Percentiles rank a stretch among this genome's conserved stretches.
Evolutionary conservation across 1,140 invertebrate genomes (phyloP).

Genomic region (Drosophila miranda): DNA sequence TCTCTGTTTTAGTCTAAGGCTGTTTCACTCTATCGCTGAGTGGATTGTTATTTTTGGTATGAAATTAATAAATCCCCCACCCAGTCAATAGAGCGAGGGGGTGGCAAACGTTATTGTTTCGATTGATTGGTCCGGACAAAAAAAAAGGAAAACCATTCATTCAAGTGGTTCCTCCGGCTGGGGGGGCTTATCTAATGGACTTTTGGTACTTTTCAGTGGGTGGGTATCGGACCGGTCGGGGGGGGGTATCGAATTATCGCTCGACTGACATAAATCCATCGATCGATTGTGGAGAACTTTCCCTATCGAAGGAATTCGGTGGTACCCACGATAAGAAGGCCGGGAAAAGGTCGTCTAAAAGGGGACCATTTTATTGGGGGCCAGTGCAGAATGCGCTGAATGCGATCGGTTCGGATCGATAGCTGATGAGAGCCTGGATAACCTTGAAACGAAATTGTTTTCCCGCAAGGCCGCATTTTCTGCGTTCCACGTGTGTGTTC

Average conservation of each 20-base stretch:
- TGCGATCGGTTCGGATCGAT: too few species aligned
- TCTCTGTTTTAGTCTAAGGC: conserved; percentile 1
- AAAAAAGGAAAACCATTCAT: conserved; percentile 3
- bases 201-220: background rate
- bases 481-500: too few species aligned
- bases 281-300: conserved; percentile 29
- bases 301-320: conserved; percentile 29
- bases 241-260: conserved; percentile 8
- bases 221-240: background rate
- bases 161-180: background rate
- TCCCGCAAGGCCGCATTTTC: too few species aligned
- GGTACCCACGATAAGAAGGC: too few species aligned
- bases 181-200: conserved; percentile 14
- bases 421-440: too few species aligned
- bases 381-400: too few species aligned
- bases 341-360: too few species aligned
- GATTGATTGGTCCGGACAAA: conserved; percentile 4
- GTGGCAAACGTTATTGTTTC: background rate
- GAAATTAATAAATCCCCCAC: conserved; percentile 23
- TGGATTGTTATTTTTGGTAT: conserved; percentile 26
- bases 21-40: too few species aligned
- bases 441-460: too few species aligned
- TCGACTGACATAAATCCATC: conserved; percentile 28
- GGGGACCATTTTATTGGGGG: too few species aligned
- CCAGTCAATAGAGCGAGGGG: too few species aligned